Percentiles rank a stretch among this genome's conserved stretches.
Evolutionary conservation across 1,140 invertebrate species (phyloP).

Genomic region (Trypoxylus dichotomus): DNA sequence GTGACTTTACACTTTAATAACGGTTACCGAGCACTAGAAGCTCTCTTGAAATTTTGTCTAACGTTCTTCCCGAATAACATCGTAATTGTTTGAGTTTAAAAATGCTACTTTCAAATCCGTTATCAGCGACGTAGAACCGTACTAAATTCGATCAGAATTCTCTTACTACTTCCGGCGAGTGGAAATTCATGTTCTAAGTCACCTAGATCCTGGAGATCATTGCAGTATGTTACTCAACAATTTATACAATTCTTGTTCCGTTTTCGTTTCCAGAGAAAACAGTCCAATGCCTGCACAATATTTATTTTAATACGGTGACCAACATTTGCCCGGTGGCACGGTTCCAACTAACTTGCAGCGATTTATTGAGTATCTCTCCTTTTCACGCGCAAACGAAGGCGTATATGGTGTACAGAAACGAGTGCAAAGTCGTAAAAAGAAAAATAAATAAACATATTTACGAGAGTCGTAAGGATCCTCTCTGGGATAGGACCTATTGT

Average conservation of each 20-base stretch:
- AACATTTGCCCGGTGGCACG: neutral
- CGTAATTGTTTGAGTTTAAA: too few species aligned
- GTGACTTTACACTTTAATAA: neutral
- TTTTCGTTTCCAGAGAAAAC: neutral
- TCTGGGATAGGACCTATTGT: neutral
- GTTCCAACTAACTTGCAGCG: neutral
- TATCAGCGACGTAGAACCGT: too few species aligned
- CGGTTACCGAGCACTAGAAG: neutral
- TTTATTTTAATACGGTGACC: constrained; percentile 15
- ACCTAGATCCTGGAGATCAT: neutral
- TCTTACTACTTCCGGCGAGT: neutral
- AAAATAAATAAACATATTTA: constrained; percentile 11
- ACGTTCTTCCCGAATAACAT: too few species aligned
- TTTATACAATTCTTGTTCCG: neutral
- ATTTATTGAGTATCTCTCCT: neutral
- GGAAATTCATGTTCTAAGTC: neutral
- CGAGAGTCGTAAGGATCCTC: neutral
- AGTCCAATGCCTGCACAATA: constrained; percentile 1
- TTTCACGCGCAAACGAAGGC: neutral
- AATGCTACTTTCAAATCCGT: too few species aligned
- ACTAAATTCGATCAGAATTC: neutral
- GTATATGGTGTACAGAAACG: neutral
- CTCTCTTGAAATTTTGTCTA: too few species aligned
- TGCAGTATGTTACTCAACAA: neutral
- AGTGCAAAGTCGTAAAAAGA: neutral